Evolutionary conservation across 2,113 vertebrate genomes (phyloP).

Genomic region (Tetraodon nigroviridis): DNA sequence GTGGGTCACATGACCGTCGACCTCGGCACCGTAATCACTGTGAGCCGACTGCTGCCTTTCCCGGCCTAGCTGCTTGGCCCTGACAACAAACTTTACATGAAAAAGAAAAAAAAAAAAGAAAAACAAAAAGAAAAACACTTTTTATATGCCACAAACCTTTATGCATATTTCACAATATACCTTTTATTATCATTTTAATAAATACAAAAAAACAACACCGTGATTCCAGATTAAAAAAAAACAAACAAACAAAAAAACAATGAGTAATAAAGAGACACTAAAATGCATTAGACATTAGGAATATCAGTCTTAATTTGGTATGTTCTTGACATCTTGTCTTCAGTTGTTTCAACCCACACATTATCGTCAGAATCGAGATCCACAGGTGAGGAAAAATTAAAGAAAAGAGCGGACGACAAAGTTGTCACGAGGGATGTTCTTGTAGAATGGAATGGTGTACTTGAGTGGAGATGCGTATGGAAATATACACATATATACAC

Average conservation of each 20-base stretch:
- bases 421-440: constrained; percentile 50
- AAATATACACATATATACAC: constrained; percentile 75
- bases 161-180: constrained; percentile 84
- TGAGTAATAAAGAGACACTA: constrained; percentile 79
- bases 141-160: constrained; percentile 73
- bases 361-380: constrained; percentile 56
- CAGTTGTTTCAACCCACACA: constrained; percentile 70
- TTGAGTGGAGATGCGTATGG: constrained; percentile 73
- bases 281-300: constrained; percentile 73
- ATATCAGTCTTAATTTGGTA: constrained; percentile 79
- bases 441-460: constrained; percentile 66
- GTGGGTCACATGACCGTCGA: constrained; percentile 52
- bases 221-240: too few species aligned
- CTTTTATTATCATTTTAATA: constrained; percentile 83
- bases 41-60: constrained; percentile 48
- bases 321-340: constrained; percentile 79
- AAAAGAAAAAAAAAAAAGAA: background rate
- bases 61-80: constrained; percentile 56
- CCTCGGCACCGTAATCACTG: constrained; percentile 36
- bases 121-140: constrained; percentile 43
- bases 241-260: constrained; percentile 74
- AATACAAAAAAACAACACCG: constrained; percentile 79
- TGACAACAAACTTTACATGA: constrained; percentile 60
- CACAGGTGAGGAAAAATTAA: constrained; percentile 45
- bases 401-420: constrained; percentile 45